A percentile compares a stretch with the other conserved stretches of the same genome.
Conservation (phyloP, 2,797 vertebrate species). For the Pseudochaenichthys georgianus region DNA sequence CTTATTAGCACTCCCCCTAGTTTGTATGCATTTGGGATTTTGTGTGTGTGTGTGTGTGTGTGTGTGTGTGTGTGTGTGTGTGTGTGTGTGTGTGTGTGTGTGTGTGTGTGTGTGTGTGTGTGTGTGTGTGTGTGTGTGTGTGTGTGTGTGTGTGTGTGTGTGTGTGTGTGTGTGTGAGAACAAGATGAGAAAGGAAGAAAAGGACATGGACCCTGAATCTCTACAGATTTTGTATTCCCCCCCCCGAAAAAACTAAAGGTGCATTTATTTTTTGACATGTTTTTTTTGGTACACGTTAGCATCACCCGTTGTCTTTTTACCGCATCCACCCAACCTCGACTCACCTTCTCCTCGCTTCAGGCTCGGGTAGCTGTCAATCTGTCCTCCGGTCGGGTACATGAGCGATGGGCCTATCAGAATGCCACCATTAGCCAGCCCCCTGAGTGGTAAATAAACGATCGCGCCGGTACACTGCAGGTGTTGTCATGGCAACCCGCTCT, state of each 20-base stretch:
- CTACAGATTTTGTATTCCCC: neutral
- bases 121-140: neutral
- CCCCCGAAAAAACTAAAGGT: neutral
- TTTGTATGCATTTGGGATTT: slow-evolving; percentile 79
- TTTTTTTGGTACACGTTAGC: slow-evolving; percentile 26
- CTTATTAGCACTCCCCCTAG: slow-evolving; percentile 87
- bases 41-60: slow-evolving; percentile 28
- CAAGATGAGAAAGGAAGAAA: slow-evolving; percentile 12
- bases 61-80: too few species aligned
- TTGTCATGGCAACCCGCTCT: slow-evolving; percentile 92
- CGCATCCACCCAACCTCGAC: slow-evolving; percentile 60
- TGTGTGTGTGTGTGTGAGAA: slow-evolving; percentile 10
- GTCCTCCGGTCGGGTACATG: slow-evolving; percentile 77
- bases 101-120: slow-evolving; percentile 22
- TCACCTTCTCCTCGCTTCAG: slow-evolving; percentile 78
- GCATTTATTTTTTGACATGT: slow-evolving; percentile 7
- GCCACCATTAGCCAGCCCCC: slow-evolving; percentile 86
- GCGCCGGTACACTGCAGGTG: slow-evolving; percentile 93
- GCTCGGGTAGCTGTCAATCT: slow-evolving; percentile 82
- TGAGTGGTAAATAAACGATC: slow-evolving; percentile 92
- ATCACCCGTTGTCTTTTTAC: slow-evolving; percentile 34
- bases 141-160: slow-evolving; percentile 13
- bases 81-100: slow-evolving; percentile 30
- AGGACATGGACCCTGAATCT: slow-evolving; percentile 5
- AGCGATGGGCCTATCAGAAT: slow-evolving; percentile 85